phyloP scores from a whole-genome alignment of 2,797 vertebrate genomes.

The Apodemus agrarius region DNA sequence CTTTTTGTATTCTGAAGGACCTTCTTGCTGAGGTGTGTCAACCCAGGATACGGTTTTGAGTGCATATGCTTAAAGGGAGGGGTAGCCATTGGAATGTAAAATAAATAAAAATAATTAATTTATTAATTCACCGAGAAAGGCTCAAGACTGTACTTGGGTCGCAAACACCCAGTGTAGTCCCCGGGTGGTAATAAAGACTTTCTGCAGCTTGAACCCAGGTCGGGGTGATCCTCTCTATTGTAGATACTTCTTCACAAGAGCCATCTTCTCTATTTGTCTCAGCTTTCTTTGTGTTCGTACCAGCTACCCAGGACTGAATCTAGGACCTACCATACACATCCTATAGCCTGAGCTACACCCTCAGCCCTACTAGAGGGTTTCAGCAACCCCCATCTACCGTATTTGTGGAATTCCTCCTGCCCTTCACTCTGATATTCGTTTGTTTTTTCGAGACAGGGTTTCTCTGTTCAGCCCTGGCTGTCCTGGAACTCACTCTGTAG shows the following conservation, averaged over 20 bases:
- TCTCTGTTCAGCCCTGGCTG: too few species aligned
- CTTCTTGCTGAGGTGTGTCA: not conserved
- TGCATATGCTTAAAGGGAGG: not conserved
- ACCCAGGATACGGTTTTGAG: not conserved
- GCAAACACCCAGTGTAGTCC: not conserved
- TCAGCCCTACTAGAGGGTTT: not conserved
- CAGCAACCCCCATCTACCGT: not conserved
- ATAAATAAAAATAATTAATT: not conserved
- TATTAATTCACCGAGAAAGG: not conserved
- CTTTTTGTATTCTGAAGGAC: not conserved
- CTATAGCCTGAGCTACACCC: not conserved
- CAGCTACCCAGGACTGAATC: not conserved
- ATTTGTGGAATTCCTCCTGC: not conserved
- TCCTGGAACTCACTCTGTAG: too few species aligned
- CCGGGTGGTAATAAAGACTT: too few species aligned
- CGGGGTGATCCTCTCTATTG: too few species aligned
- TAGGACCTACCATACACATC: not conserved
- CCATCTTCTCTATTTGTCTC: not conserved
- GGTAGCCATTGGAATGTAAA: not conserved
- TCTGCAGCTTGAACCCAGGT: not conserved
- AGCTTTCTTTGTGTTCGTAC: not conserved
- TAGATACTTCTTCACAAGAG: not conserved
- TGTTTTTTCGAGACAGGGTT: too few species aligned
- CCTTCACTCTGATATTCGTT: not conserved
- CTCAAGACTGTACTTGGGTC: not conserved